Evolutionary conservation across 2,113 vertebrate species (phyloP).

Genomic region (Speoplatyrhinus poulsoni): DNA sequence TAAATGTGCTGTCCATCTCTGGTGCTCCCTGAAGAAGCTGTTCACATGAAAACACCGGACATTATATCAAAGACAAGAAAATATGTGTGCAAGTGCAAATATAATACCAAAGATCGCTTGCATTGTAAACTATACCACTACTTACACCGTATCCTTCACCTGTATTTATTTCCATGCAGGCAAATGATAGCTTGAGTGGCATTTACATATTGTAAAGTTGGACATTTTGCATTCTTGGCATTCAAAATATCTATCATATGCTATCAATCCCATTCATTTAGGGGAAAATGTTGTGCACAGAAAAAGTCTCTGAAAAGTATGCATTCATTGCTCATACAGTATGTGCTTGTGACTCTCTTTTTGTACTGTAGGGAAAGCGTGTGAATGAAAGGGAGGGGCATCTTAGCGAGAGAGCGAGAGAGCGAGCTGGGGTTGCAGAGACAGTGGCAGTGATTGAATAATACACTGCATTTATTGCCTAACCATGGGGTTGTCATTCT

Average conservation of each 20-base stretch:
- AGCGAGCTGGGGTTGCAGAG: not conserved
- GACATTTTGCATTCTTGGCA: too few relatives aligned
- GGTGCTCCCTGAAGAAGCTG: constrained; percentile 16
- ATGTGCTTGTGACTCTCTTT: not conserved
- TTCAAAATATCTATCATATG: too few relatives aligned
- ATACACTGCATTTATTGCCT: constrained; percentile 44
- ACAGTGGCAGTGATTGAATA: constrained; percentile 1
- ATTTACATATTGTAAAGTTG: constrained; percentile 17
- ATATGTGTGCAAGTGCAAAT: constrained; percentile 32
- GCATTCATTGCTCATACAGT: not conserved
- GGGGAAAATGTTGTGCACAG: too few relatives aligned
- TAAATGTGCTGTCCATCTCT: constrained; percentile 8
- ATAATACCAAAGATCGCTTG: constrained; percentile 22
- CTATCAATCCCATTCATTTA: too few relatives aligned
- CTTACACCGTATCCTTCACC: constrained; percentile 11
- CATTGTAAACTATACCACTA: constrained; percentile 25
- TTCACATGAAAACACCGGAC: constrained; percentile 23
- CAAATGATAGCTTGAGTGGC: constrained; percentile 47
- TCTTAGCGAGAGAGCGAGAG: not conserved
- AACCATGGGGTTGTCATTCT: constrained; percentile 25
- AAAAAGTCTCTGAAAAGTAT: too few relatives aligned
- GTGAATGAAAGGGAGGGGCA: not conserved
- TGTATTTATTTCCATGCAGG: constrained; percentile 20
- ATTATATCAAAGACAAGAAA: constrained; percentile 27
- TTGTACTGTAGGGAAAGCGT: not conserved